Percentiles rank a stretch among this genome's conserved stretches.
Conservation (phyloP, 2,888 invertebrate genomes). For the Protodeltote pygarga region DNA sequence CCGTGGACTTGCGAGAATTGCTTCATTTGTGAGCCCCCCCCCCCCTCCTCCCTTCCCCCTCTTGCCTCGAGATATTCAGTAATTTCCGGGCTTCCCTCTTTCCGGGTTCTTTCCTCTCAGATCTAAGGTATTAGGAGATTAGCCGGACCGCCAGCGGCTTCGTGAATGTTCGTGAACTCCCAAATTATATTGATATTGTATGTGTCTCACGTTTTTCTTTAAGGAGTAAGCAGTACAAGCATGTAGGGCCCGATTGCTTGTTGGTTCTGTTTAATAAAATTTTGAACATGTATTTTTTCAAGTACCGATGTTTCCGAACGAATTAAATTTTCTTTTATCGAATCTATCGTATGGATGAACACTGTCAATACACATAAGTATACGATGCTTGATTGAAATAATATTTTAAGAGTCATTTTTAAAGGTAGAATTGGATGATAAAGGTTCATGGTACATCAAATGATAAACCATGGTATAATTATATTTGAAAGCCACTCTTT, state of each 20-base stretch:
- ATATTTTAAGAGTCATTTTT: too few species aligned
- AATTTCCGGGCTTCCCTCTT: slow-evolving; percentile 51
- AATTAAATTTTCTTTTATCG: not conserved
- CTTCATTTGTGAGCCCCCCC: slow-evolving; percentile 46
- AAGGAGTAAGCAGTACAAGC: slow-evolving; percentile 27
- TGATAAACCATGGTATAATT: too few species aligned
- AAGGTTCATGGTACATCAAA: too few species aligned
- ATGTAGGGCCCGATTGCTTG: slow-evolving; percentile 27
- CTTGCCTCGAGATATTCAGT: slow-evolving; percentile 35
- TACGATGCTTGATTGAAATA: too few species aligned
- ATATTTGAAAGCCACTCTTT: too few species aligned
- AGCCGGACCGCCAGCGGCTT: slow-evolving; percentile 42
- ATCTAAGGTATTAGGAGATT: slow-evolving; percentile 51
- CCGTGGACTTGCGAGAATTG: slow-evolving; percentile 46
- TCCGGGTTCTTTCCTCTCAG: slow-evolving; percentile 44
- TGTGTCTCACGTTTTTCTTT: slow-evolving; percentile 43
- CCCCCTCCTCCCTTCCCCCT: not conserved
- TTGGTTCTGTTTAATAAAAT: slow-evolving; percentile 4
- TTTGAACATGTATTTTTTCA: not conserved
- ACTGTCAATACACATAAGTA: too few species aligned
- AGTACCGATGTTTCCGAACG: not conserved
- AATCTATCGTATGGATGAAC: too few species aligned
- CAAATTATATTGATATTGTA: slow-evolving; percentile 50
- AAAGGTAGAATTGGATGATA: too few species aligned
- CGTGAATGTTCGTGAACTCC: too few species aligned